Conservation (phyloP, 1,140 invertebrate genomes). For the Saccostrea glomerata region DNA sequence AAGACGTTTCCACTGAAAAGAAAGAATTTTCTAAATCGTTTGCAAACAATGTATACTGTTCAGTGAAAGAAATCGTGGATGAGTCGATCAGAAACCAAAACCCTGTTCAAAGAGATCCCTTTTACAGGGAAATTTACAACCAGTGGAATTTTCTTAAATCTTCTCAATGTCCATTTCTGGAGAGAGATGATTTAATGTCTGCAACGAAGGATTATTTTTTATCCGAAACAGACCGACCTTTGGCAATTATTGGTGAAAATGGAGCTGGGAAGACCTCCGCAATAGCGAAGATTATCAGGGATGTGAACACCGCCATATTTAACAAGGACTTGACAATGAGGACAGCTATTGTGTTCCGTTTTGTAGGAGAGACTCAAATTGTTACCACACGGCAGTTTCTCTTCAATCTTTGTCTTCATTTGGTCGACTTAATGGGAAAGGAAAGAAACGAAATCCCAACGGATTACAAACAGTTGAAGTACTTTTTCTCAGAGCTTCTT, state of each 20-base stretch:
- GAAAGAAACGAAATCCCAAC: constrained; percentile 66
- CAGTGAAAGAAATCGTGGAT: constrained; percentile 87
- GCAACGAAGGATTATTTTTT: constrained; percentile 85
- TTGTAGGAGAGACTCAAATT: constrained; percentile 71
- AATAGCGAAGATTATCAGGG: constrained; percentile 68
- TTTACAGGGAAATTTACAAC: constrained; percentile 92
- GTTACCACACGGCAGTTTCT: constrained; percentile 66
- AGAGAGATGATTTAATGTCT: constrained; percentile 82
- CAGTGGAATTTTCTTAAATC: constrained; percentile 96
- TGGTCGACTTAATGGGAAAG: constrained; percentile 64
- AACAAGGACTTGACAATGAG: constrained; percentile 62
- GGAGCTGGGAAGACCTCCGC: constrained; percentile 76
- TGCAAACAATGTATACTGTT: constrained; percentile 88
- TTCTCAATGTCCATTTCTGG: constrained; percentile 90
- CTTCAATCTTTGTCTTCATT: constrained; percentile 71
- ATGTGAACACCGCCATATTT: constrained; percentile 61
- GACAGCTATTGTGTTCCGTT: constrained; percentile 67
- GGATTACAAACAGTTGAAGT: constrained; percentile 66
- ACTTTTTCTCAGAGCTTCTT: constrained; percentile 70
- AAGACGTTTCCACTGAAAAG: constrained; percentile 85
- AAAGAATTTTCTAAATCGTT: constrained; percentile 59
- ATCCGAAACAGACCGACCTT: constrained; percentile 78
- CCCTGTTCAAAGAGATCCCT: constrained; percentile 75
- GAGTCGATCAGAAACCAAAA: constrained; percentile 78
- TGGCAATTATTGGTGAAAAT: constrained; percentile 70